A percentile compares a stretch with the other conserved stretches of the same genome.
phyloP scores from a whole-genome alignment of 2,888 invertebrate species.

The Plebejus anna region DNA sequence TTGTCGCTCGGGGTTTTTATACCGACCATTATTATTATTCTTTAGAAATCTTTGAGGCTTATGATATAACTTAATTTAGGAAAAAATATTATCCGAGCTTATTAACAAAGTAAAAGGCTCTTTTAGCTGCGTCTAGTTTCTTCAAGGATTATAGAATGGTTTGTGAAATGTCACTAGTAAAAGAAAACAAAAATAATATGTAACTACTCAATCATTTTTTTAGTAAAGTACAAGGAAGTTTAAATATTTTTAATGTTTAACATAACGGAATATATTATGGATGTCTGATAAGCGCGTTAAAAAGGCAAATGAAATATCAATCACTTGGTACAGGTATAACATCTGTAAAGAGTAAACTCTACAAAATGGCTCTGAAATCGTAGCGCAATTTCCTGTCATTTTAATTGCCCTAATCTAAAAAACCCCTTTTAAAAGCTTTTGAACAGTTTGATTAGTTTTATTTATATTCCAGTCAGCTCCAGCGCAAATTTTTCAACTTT shows the following conservation, averaged over 20 bases:
- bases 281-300: too few species aligned
- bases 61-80: neutral
- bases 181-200: neutral
- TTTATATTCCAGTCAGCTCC: neutral
- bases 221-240: neutral
- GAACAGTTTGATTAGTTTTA: neutral
- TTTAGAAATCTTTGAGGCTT: neutral
- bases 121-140: neutral
- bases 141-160: conserved; percentile 15
- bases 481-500: neutral
- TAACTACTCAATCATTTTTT: neutral
- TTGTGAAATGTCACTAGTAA: neutral
- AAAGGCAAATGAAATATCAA: too few species aligned
- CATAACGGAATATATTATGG: too few species aligned
- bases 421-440: neutral
- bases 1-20: too few species aligned
- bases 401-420: neutral
- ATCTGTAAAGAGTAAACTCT: too few species aligned
- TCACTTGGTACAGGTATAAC: too few species aligned
- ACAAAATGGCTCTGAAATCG: neutral
- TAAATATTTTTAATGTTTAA: neutral
- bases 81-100: neutral
- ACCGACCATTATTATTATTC: too few species aligned
- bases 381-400: neutral
- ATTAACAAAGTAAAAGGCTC: neutral